These are phyloP conservation scores for Lasioglossum pauxillum DNA, from an alignment of 2,888 invertebrate genomes.

Conservation along the genomic window DNA sequence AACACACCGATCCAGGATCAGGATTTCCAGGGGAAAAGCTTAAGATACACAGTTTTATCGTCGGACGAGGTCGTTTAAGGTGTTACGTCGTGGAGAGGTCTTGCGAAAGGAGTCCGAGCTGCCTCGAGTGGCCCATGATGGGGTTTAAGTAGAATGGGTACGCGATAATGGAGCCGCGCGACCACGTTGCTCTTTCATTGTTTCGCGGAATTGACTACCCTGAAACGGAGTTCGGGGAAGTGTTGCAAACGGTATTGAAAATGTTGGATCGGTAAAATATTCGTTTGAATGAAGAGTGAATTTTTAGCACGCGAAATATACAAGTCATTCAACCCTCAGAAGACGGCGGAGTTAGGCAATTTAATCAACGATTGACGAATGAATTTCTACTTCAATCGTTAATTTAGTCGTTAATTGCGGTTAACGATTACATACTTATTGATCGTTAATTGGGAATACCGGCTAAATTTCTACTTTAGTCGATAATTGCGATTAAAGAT, in stretches of 20 bases:
- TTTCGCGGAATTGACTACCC: background rate
- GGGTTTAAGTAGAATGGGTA: background rate
- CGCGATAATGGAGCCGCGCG: conserved; percentile 13
- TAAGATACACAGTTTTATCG: conserved; percentile 2
- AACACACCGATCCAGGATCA: conserved; percentile 8
- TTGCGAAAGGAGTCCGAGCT: background rate
- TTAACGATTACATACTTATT: too few species aligned
- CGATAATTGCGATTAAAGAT: too few species aligned
- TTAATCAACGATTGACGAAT: too few species aligned
- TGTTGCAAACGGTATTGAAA: background rate
- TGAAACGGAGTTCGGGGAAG: background rate
- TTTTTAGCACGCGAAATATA: too few species aligned
- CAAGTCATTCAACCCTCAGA: too few species aligned
- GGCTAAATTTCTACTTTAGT: too few species aligned
- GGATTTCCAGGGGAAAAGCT: background rate
- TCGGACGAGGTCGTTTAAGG: conserved; percentile 2
- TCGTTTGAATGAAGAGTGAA: background rate
- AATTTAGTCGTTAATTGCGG: too few species aligned
- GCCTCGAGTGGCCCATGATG: conserved; percentile 9
- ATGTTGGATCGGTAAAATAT: background rate
- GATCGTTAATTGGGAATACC: too few species aligned
- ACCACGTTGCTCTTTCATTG: conserved; percentile 8
- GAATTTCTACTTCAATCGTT: too few species aligned
- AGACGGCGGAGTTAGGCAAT: too few species aligned
- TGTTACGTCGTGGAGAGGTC: conserved; percentile 1